These are phyloP conservation scores for Deilephila porcellus DNA, from an alignment of 2,888 invertebrate species.

Conservation along the genomic window DNA sequence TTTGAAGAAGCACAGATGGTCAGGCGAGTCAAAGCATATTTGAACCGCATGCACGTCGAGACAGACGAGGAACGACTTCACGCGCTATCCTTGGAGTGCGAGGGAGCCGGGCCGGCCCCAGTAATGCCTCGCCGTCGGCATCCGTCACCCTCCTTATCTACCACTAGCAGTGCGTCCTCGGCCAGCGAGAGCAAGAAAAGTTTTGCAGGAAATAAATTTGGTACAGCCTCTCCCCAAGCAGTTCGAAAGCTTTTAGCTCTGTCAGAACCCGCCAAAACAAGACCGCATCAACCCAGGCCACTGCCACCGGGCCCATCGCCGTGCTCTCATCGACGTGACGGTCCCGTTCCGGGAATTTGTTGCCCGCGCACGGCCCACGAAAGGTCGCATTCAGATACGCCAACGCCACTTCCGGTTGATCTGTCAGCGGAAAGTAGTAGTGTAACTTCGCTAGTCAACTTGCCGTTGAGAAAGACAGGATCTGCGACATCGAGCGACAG, in stretches of 20 bases:
- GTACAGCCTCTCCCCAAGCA: slow-evolving; percentile 98
- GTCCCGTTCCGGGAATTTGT: slow-evolving; percentile 76
- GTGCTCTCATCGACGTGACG: slow-evolving; percentile 86
- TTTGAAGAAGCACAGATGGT: slow-evolving; percentile 99
- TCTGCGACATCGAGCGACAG: slow-evolving; percentile 97
- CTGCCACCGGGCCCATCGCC: slow-evolving; percentile 87
- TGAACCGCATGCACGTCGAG: slow-evolving; percentile 95
- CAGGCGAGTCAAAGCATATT: slow-evolving; percentile 97
- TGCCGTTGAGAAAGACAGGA: slow-evolving; percentile 94
- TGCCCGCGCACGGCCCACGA: slow-evolving; percentile 90
- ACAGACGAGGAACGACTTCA: slow-evolving; percentile 96
- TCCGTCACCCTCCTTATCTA: slow-evolving; percentile 96
- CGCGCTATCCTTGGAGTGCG: slow-evolving; percentile 95
- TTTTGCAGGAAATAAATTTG: slow-evolving; percentile 88
- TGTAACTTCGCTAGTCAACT: slow-evolving; percentile 95
- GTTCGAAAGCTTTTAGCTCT: slow-evolving; percentile 97
- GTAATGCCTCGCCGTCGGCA: slow-evolving; percentile 90
- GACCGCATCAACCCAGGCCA: slow-evolving; percentile 93
- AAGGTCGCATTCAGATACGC: slow-evolving; percentile 95
- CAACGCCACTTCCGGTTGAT: slow-evolving; percentile 93
- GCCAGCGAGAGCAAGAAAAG: slow-evolving; percentile 90
- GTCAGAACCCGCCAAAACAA: slow-evolving; percentile 94
- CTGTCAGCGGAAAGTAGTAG: slow-evolving; percentile 97
- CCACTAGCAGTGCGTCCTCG: slow-evolving; percentile 95
- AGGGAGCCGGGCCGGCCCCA: slow-evolving; percentile 87